These are phyloP conservation scores for Miltochrista miniata DNA, from an alignment of 2,888 invertebrate species.

Conservation along the genomic window DNA sequence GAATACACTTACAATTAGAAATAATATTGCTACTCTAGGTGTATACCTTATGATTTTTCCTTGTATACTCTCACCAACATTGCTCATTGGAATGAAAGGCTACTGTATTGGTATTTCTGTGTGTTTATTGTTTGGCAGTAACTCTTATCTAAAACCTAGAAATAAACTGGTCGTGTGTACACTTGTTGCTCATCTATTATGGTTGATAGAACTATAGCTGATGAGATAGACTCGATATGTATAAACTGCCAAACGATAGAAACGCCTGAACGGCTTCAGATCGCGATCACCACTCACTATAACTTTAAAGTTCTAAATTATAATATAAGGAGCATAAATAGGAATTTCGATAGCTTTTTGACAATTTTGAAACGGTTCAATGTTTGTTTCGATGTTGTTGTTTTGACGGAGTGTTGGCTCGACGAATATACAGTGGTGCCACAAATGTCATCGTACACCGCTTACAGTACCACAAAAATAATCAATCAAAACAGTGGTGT, in stretches of 20 bases:
- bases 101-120: too few species aligned
- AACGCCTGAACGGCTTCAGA: neutral
- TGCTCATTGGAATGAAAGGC: too few species aligned
- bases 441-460: constrained; percentile 6
- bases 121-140: too few species aligned
- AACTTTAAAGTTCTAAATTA: constrained; percentile 14
- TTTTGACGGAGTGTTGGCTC: neutral
- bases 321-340: constrained; percentile 21
- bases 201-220: too few species aligned
- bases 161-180: too few species aligned
- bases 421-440: constrained; percentile 4
- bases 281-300: neutral
- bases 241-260: constrained; percentile 5
- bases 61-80: too few species aligned
- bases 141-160: too few species aligned
- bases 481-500: constrained; percentile 18
- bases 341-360: constrained; percentile 14
- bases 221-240: neutral
- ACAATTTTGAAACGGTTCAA: neutral
- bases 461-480: constrained; percentile 4
- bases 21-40: too few species aligned
- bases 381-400: neutral
- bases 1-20: too few species aligned
- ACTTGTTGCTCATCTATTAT: too few species aligned
- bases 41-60: too few species aligned